These are phyloP conservation scores for Morinoia aosen DNA, from an alignment of 2,888 invertebrate species.

Conservation along the genomic window DNA sequence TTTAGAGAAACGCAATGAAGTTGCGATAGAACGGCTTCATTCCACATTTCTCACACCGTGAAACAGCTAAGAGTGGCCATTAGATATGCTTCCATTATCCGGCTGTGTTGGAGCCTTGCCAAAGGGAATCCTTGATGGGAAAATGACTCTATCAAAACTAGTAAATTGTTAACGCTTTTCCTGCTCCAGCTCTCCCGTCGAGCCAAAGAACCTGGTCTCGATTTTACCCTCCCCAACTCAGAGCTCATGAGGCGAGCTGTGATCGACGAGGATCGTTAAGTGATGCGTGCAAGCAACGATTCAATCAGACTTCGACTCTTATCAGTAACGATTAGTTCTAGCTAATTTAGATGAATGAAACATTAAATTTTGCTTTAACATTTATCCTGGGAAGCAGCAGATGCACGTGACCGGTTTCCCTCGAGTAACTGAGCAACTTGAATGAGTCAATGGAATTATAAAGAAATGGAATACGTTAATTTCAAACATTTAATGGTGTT, in stretches of 20 bases:
- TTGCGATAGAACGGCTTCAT: not conserved
- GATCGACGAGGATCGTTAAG: not conserved
- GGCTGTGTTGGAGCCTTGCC: not conserved
- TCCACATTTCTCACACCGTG: not conserved
- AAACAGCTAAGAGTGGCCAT: not conserved
- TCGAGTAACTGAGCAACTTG: not conserved
- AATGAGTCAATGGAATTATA: not conserved
- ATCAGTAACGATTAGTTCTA: not conserved
- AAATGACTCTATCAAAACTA: slow-evolving; percentile 33
- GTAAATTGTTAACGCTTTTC: slow-evolving; percentile 33
- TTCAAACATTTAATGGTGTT: not conserved
- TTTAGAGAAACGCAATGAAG: not conserved
- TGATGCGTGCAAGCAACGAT: not conserved
- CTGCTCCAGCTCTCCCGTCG: not conserved
- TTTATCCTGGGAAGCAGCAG: not conserved
- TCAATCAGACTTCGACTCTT: not conserved
- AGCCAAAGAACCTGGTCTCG: not conserved
- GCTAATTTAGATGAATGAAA: not conserved
- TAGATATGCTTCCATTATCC: not conserved
- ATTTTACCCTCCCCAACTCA: not conserved
- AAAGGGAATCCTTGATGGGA: slow-evolving; percentile 23
- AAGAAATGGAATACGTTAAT: no score
- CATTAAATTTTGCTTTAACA: not conserved
- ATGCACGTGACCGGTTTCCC: not conserved
- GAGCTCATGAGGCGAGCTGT: not conserved